Conservation (phyloP, 2,797 vertebrate genomes). For the Harpagifer antarcticus region DNA sequence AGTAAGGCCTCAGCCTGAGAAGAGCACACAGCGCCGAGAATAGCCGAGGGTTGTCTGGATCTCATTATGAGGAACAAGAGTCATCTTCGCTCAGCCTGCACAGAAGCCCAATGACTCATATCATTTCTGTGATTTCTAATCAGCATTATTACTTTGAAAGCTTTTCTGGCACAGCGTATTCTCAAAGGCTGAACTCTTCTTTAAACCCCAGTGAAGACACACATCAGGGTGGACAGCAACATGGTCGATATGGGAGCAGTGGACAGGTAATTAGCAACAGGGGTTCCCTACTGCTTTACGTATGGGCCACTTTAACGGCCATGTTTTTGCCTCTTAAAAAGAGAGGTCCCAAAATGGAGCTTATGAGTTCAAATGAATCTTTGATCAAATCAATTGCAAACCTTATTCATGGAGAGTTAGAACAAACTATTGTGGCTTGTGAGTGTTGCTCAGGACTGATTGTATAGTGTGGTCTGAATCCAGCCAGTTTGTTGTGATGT, state of each 20-base stretch:
- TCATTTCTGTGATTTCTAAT: conserved; percentile 55
- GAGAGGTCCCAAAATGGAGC: conserved; percentile 2
- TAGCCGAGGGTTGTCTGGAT: conserved; percentile 48
- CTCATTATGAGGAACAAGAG: conserved; percentile 57
- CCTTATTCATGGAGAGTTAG: conserved; percentile 18
- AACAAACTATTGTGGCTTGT: not conserved
- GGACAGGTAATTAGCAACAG: conserved; percentile 59
- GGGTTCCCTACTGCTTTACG: conserved; percentile 25
- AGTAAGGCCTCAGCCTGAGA: conserved; percentile 4
- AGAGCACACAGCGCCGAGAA: conserved; percentile 43
- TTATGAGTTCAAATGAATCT: conserved; percentile 35
- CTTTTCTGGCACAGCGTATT: conserved; percentile 70
- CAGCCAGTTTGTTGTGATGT: conserved; percentile 25
- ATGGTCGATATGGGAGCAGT: conserved; percentile 8
- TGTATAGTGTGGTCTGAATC: conserved; percentile 20
- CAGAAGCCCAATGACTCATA: conserved; percentile 44
- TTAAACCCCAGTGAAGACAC: conserved; percentile 36
- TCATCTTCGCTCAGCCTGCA: conserved; percentile 39
- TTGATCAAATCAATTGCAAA: conserved; percentile 28
- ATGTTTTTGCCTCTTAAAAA: conserved; percentile 25
- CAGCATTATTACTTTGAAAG: conserved; percentile 71
- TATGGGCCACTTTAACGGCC: not conserved
- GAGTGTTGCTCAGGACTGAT: conserved; percentile 8
- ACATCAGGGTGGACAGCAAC: conserved; percentile 49
- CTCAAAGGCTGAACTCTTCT: conserved; percentile 39